Evolutionary conservation across 2,113 vertebrate species (phyloP), one percentile per base, ranked within the genome.

Genomic region (Spea bombifrons): DNA sequence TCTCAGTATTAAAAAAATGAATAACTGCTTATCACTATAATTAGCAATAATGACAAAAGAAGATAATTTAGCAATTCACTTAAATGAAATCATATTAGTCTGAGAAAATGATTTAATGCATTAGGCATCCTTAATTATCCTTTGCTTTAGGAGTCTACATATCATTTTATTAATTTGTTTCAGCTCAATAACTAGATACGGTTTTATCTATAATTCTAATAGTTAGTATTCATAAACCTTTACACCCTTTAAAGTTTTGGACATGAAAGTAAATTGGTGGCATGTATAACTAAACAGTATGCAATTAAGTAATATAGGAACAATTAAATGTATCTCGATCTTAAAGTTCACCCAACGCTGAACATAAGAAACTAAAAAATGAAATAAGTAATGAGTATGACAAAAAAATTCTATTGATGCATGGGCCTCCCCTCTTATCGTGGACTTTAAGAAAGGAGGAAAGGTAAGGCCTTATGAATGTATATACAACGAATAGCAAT

Each of bases 1-100:
- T 86, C 81, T 88, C 81, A 86, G 30, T 81, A 85, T 82, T 86
- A 75, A 76, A 87, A n/a, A 81, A 87, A 86, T 85, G 3, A 86
- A 84, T 83, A 86, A 81, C 43, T 86, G 46, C 65, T 87, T 15
- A 67, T 75, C 73, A 82, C 30, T 66, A 30, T 82, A 86, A 89
- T 84, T 88, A 78, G 57, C 55, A 87, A 81, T 82, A 87, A 85
- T 87, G 82, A 81, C 69, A 88, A 88, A 87, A 84, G 3, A 12
- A 83, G 3, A 80, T 81, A 84, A 85, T 86, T 85, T 83, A 84
- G 81, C 75, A 64, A 0, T 44, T 88, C 57, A 74, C 53, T 46
- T 43, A 61, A 85, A 84, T 75, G 69, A 75, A 81, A 73, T 75
- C 47, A 12, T 86, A 78, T 85, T 87, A 85, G 73, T 67, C 66